phyloP scores from a whole-genome alignment of 1,140 invertebrate genomes.

The Habropoda laboriosa region DNA sequence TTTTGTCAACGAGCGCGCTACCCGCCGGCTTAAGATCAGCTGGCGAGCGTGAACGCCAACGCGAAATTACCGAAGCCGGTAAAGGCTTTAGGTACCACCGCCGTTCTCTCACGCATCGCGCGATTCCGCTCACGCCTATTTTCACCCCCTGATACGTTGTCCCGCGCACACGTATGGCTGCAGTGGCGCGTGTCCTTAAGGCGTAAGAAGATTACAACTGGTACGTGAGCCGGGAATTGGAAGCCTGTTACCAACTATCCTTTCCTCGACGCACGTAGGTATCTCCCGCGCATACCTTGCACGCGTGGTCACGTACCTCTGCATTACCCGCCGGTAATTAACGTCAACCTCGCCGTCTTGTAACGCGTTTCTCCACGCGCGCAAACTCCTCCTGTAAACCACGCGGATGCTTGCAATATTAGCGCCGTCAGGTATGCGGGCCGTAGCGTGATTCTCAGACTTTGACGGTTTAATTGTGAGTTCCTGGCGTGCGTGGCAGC shows the following conservation, averaged over 20 bases:
- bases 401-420: slow-evolving; percentile 28
- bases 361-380: neutral
- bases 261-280: slow-evolving; percentile 33
- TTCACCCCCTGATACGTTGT: slow-evolving; percentile 41
- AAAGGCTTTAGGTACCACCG: too few species aligned
- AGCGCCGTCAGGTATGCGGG: neutral
- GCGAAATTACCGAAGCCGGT: too few species aligned
- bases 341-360: slow-evolving; percentile 11
- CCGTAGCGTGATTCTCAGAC: slow-evolving; percentile 3
- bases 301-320: slow-evolving; percentile 34
- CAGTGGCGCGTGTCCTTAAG: slow-evolving; percentile 41
- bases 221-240: slow-evolving; percentile 37
- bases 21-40: slow-evolving; percentile 4
- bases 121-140: slow-evolving; percentile 31
- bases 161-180: slow-evolving; percentile 39
- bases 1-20: slow-evolving; percentile 6
- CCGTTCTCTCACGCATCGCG: neutral
- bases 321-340: slow-evolving; percentile 37
- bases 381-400: neutral
- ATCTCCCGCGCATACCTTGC: slow-evolving; percentile 19
- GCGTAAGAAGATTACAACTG: slow-evolving; percentile 54
- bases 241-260: slow-evolving; percentile 31
- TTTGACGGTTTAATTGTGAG: slow-evolving; percentile 33
- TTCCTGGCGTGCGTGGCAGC: neutral
- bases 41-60: neutral